Percentiles rank a stretch among this genome's conserved stretches.
phyloP scores from a whole-genome alignment of 1,140 invertebrate species.

The Neuroterus valhalla region DNA sequence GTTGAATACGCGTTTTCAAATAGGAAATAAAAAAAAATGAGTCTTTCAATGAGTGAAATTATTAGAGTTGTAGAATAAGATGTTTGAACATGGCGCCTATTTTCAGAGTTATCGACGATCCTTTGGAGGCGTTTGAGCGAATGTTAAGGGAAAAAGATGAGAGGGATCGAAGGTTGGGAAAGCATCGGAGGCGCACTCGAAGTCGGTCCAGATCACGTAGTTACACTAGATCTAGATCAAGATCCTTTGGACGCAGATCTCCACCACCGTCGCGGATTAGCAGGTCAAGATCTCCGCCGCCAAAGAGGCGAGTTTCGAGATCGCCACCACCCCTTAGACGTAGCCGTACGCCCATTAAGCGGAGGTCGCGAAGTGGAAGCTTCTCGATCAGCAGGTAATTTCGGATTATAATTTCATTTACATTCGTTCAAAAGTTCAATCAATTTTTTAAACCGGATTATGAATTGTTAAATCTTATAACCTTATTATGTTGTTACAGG shows the following conservation, averaged over 20 bases:
- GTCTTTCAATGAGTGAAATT: neutral
- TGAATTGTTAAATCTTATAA: neutral
- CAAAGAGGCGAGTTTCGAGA: constrained; percentile 64
- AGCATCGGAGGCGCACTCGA: constrained; percentile 76
- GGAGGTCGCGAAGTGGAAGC: constrained; percentile 71
- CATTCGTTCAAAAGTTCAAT: neutral
- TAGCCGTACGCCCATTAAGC: constrained; percentile 70
- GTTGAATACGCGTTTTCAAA: constrained; percentile 23
- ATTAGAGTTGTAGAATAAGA: neutral
- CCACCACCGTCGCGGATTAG: constrained; percentile 64
- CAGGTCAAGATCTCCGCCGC: constrained; percentile 69
- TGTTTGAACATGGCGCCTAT: too few species aligned
- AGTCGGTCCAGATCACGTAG: constrained; percentile 75
- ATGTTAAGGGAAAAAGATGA: constrained; percentile 90
- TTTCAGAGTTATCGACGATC: constrained; percentile 84
- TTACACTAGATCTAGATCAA: constrained; percentile 73
- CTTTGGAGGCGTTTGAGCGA: constrained; percentile 88
- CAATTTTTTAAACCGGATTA: too few species aligned
- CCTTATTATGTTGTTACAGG: constrained; percentile 52
- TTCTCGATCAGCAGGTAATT: constrained; percentile 77
- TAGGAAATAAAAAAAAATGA: neutral
- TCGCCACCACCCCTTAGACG: constrained; percentile 69
- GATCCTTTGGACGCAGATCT: constrained; percentile 69
- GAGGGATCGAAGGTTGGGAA: constrained; percentile 80
- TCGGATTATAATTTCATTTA: constrained; percentile 1